Base-by-base conservation (phyloP, 2,113 vertebrate genomes). In the Larimichthys crocea region DNA sequence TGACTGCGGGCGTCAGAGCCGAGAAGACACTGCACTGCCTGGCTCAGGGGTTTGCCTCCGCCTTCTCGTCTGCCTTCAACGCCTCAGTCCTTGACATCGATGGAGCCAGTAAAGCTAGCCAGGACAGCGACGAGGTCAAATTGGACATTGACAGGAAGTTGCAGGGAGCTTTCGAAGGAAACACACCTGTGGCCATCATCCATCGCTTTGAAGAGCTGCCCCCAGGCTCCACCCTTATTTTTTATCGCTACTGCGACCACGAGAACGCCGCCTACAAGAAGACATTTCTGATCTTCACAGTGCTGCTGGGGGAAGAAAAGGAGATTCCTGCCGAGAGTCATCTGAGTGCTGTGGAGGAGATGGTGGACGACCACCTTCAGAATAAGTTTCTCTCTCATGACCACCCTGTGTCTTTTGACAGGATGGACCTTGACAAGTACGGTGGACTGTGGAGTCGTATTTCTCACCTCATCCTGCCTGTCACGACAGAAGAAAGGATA, bases 241-340 rank as follows among this genome's bases (percentile, higher is more conserved):
- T 99, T 85, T 99, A 99, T 89, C 98, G 97, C 84, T 99, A 99
- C 79, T 99, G 98, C 0, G 98, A 99, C 88, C 98, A 99, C 0
- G 97, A 98, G 90, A 97, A 95, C 0, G 97, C 98, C 0, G 96
- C 96, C 14, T 99, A 96, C 73, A 99, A 98, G 86, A 95, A 95
- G 0, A 96, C 96, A 22, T 96, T 95, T 5, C 91, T 99, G 50
- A 91, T 97, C 61, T 95, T 99, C 80, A 99, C 98, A 0, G 95
- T 99, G 0, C 93, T 98, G 42, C 94, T 99, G 61, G 95, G 94
- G 1, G 91, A 88, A 0, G 93, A 96, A 44, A 91, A 96, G 0
- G 85, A 75, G 0, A 86, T 99, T 19, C 90, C 93, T 0, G 60
- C 87, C 0, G 74, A 81, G 0, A 78, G 95, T 2, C 63, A 83